Evolutionary conservation across 2,797 vertebrate species (phyloP), one percentile per base, ranked within the genome.

Genomic region (Acrossocheilus fasciatus): DNA sequence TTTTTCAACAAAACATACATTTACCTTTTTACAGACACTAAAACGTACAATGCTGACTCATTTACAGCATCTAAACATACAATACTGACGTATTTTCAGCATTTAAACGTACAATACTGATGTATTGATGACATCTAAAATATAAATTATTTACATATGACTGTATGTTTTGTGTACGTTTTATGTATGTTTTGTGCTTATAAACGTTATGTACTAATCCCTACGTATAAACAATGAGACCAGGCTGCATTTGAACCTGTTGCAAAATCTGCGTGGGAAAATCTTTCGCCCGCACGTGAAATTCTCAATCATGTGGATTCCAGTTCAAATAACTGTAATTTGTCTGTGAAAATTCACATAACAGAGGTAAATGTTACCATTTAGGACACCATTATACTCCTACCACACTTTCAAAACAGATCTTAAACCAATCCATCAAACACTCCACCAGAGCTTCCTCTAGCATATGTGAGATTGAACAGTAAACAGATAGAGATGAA

Each of bases 401-500:
- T 54, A 47, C 47, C 34, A 69, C 18, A 66, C 57, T 7, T 17
- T 74, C 80, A 36, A 70, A 85, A 79, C 64, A 57, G 62, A 85
- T 76, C 59, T 76, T 68, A 26, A 20, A 69, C 4, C 47, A 81
- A 81, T 81, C 79, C 45, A 81, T 69, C 79, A 69, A 68, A 84
- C 34, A 0, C 45, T 84, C 73, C 62, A 50, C 26, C 57, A 66
- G 57, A 76, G 72, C 43, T 78, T 84, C 74, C 74, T 57, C 10
- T 34, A 54, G 20, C 76, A 50, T 41, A 75, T 17, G 50, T n/a
- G 50, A 89, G 47, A 78, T 52, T 68, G 45, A 68, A 77, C 23
- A 74, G 66, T 62, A 81, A 81, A 86, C 59, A 36, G 57, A 52
- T 30, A 50, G 52, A 83, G 69, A 87, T 81, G 62, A 83, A 87